Conservation (phyloP, 1,140 invertebrate species). For the Nephotettix cincticeps region DNA sequence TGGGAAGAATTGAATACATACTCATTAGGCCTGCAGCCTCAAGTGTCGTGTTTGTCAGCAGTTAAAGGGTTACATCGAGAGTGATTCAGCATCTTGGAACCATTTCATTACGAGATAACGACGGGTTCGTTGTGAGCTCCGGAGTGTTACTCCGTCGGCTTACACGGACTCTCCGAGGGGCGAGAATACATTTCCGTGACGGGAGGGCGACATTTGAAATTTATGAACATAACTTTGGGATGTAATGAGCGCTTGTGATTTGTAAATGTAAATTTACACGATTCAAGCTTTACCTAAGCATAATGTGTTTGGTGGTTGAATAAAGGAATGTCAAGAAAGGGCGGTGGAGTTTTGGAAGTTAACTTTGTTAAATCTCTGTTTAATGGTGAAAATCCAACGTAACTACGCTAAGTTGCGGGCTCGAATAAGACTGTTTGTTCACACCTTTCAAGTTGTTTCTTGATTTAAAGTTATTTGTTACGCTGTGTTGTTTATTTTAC, state of each 20-base stretch:
- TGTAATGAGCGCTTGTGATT: background rate
- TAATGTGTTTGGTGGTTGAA: too few relatives aligned
- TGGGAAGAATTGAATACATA: background rate
- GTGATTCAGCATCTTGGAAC: background rate
- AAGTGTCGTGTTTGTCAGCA: background rate
- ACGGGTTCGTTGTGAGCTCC: background rate
- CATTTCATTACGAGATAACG: background rate
- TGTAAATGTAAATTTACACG: background rate
- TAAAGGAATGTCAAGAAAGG: too few relatives aligned
- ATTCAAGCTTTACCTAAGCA: background rate
- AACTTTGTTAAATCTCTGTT: too few relatives aligned
- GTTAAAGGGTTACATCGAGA: background rate
- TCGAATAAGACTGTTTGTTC: too few relatives aligned
- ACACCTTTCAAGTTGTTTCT: too few relatives aligned
- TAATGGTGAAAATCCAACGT: too few relatives aligned
- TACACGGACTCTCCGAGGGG: too few relatives aligned
- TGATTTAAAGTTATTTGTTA: too few relatives aligned
- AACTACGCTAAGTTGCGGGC: too few relatives aligned
- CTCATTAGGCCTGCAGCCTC: background rate
- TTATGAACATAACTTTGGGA: background rate
- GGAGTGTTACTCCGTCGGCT: background rate
- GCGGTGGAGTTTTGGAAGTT: too few relatives aligned
- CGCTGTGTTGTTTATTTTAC: too few relatives aligned
- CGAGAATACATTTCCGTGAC: background rate
- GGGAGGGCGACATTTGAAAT: background rate